Evolutionary conservation across 2,113 vertebrate species (phyloP).

Genomic region (Apistogramma diplotaenia): DNA sequence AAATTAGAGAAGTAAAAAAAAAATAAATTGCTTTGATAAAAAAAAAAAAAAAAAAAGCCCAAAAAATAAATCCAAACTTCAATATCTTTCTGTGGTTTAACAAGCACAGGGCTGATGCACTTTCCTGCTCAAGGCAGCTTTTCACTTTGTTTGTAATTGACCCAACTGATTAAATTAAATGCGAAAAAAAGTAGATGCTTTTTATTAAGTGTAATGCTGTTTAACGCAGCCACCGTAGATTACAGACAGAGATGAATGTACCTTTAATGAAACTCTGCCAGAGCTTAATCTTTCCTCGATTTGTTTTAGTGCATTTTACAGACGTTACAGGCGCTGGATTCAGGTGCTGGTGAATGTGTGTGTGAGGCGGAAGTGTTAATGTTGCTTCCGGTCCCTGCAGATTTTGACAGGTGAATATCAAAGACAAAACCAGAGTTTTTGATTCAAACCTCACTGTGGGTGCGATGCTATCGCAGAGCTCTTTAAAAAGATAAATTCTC

Average conservation of each 20-base stretch:
- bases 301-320: slow-evolving; percentile 34
- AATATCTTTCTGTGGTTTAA: slow-evolving; percentile 15
- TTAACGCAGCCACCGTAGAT: slow-evolving; percentile 27
- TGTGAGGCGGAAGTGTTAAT: slow-evolving; percentile 24
- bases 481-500: background rate
- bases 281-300: slow-evolving; percentile 26
- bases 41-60: background rate
- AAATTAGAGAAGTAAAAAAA: too few relatives aligned
- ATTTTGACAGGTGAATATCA: slow-evolving; percentile 50
- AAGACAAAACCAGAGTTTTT: slow-evolving; percentile 48
- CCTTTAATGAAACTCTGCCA: slow-evolving; percentile 34
- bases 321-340: slow-evolving; percentile 23
- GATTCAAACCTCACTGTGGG: slow-evolving; percentile 35
- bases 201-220: slow-evolving; percentile 35
- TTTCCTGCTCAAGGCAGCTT: slow-evolving; percentile 3
- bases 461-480: slow-evolving; percentile 41
- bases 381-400: slow-evolving; percentile 36
- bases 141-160: slow-evolving; percentile 27
- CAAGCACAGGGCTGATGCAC: background rate
- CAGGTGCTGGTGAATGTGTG: slow-evolving; percentile 9
- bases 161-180: slow-evolving; percentile 12
- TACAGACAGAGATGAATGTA: slow-evolving; percentile 46
- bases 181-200: background rate
- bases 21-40: slow-evolving; percentile 30
- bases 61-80: background rate